A percentile compares a stretch with the other conserved stretches of the same genome.
Evolutionary conservation across 2,888 invertebrate species (phyloP).

Genomic region (Petrolisthes cinctipes): DNA sequence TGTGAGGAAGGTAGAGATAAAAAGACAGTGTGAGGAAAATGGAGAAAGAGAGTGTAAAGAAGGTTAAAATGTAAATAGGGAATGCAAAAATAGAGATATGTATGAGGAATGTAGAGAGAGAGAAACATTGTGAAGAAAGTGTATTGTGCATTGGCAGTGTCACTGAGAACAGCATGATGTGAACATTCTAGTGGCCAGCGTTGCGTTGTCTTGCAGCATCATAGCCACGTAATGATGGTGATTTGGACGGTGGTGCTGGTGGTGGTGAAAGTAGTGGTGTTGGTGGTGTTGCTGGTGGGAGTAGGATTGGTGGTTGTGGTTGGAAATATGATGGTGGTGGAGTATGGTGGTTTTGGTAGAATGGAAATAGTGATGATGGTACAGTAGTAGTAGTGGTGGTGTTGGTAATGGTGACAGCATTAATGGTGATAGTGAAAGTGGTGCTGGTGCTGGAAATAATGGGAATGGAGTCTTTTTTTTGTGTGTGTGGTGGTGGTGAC

Average conservation of each 20-base stretch:
- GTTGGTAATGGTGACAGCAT: not conserved
- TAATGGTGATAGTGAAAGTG: not conserved
- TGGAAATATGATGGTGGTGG: not conserved
- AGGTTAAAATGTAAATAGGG: not conserved
- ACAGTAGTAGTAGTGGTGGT: not conserved
- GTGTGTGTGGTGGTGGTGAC: not conserved
- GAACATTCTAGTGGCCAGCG: too few species aligned
- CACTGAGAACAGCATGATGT: too few species aligned
- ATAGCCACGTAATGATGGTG: too few species aligned
- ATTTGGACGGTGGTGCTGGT: too few species aligned
- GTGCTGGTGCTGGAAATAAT: not conserved
- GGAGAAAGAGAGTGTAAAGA: not conserved
- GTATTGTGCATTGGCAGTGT: too few species aligned
- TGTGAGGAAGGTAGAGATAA: not conserved
- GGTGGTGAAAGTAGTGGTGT: too few species aligned
- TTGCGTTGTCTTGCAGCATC: too few species aligned
- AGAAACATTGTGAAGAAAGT: not conserved
- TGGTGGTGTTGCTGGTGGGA: not conserved
- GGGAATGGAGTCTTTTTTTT: not conserved
- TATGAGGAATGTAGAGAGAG: not conserved
- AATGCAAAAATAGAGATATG: not conserved
- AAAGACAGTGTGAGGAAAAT: not conserved
- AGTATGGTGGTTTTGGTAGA: not conserved
- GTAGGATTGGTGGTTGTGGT: conserved; percentile 11
- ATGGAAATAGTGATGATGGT: not conserved